Conservation (phyloP, 2,888 invertebrate genomes). For the Philaethria dido region DNA sequence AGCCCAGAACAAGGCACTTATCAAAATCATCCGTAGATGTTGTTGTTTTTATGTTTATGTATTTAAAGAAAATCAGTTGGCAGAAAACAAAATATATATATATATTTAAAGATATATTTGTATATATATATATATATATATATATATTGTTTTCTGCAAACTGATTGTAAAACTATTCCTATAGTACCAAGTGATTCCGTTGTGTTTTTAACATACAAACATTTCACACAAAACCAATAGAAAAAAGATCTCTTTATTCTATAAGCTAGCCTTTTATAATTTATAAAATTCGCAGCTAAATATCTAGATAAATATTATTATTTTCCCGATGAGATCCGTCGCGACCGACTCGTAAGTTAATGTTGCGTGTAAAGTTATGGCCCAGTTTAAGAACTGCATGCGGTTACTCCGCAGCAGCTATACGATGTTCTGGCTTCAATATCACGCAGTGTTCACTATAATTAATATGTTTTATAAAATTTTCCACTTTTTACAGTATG, state of each 20-base stretch:
- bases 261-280: not conserved
- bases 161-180: no score
- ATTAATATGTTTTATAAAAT: slow-evolving; percentile 37
- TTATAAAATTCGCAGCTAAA: not conserved
- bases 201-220: no score
- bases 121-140: no score
- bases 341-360: slow-evolving; percentile 72
- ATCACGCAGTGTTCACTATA: slow-evolving; percentile 66
- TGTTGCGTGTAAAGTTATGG: slow-evolving; percentile 80
- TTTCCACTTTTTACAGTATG: not conserved
- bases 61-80: no score
- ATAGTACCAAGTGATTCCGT: no score
- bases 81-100: no score
- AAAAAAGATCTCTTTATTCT: not conserved
- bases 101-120: no score
- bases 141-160: no score
- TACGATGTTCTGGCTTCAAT: slow-evolving; percentile 65
- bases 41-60: no score
- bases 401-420: slow-evolving; percentile 64
- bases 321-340: slow-evolving; percentile 56
- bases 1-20: no score
- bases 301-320: slow-evolving; percentile 35
- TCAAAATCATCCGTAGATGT: no score
- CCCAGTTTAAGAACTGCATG: slow-evolving; percentile 69
- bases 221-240: no score